Conservation (phyloP, 1,140 invertebrate species). For the Xylocopa sonorina region DNA sequence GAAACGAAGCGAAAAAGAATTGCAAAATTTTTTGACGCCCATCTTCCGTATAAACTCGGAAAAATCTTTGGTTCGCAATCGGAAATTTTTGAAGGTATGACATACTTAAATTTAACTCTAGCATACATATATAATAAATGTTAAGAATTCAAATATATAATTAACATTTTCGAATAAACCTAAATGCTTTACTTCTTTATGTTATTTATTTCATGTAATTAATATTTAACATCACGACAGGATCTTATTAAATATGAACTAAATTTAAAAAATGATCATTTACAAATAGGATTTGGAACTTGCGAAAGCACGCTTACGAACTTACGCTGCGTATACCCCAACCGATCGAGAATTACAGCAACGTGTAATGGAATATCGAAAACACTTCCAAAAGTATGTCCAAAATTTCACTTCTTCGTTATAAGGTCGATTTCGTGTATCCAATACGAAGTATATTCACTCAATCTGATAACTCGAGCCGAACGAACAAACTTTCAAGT, state of each 20-base stretch:
- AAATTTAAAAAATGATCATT: constrained; percentile 32
- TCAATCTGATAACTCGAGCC: constrained; percentile 81
- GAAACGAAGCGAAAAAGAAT: constrained; percentile 26
- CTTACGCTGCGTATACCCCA: constrained; percentile 75
- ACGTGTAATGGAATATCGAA: constrained; percentile 67
- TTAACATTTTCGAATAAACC: constrained; percentile 4
- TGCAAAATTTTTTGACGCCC: constrained; percentile 58
- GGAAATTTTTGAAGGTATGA: constrained; percentile 73
- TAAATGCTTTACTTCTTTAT: background rate
- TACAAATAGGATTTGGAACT: constrained; percentile 74
- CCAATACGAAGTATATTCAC: constrained; percentile 39
- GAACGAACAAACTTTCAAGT: constrained; percentile 82
- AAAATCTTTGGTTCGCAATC: constrained; percentile 69
- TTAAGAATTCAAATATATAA: background rate
- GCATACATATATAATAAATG: background rate
- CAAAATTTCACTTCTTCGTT: constrained; percentile 12
- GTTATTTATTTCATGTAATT: background rate
- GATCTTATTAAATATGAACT: background rate
- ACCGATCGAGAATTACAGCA: constrained; percentile 76
- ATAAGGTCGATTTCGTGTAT: constrained; percentile 1
- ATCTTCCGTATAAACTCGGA: constrained; percentile 64
- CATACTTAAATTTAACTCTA: constrained; percentile 10
- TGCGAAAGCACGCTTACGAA: constrained; percentile 75
- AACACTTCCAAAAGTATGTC: constrained; percentile 46
- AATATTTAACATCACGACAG: background rate